Conservation (phyloP, 2,888 invertebrate genomes). For the Schizaphis graminum region DNA sequence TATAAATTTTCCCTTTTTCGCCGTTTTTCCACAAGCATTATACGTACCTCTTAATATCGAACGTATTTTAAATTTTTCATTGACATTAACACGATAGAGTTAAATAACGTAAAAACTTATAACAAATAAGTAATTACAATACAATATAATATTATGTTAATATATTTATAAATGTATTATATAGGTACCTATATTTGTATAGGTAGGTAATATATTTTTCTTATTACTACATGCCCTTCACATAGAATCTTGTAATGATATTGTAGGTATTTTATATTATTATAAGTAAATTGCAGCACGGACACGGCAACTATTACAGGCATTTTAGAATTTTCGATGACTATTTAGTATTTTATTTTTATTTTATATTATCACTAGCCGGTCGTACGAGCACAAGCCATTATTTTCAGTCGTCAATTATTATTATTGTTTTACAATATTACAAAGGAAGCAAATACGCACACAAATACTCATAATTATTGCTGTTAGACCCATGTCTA, state of each 20-base stretch:
- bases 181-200: not conserved
- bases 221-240: not conserved
- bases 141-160: not conserved
- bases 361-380: not conserved
- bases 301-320: not conserved
- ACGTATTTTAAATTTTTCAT: not conserved
- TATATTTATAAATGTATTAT: not conserved
- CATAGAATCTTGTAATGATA: not conserved
- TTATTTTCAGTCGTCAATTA: not conserved
- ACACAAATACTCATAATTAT: not conserved
- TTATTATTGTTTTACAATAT: not conserved
- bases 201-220: not conserved
- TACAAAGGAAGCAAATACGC: not conserved
- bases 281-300: not conserved
- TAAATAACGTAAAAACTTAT: not conserved
- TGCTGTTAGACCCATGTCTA: not conserved
- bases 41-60: not conserved
- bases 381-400: not conserved
- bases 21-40: not conserved
- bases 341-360: not conserved
- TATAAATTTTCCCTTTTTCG: not conserved
- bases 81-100: not conserved
- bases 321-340: constrained; percentile 1
- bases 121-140: not conserved
- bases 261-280: not conserved